Evolutionary conservation across 2,888 invertebrate species (phyloP).

Genomic region (Hyposoter didymator): DNA sequence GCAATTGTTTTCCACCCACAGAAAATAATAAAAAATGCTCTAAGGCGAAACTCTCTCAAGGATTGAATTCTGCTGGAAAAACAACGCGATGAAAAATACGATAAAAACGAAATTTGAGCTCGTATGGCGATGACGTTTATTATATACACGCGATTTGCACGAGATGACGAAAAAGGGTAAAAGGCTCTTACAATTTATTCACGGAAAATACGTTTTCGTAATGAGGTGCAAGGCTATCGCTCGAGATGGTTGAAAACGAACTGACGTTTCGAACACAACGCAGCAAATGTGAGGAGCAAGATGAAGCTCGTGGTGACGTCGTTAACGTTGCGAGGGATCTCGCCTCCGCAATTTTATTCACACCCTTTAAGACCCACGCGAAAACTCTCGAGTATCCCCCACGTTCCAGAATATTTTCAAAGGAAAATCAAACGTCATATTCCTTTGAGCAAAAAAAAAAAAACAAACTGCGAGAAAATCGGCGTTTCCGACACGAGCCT

Average conservation of each 20-base stretch:
- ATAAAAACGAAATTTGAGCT: background rate
- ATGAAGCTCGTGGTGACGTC: constrained; percentile 36
- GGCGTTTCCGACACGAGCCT: too few species aligned
- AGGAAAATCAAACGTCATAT: background rate
- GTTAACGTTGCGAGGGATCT: background rate
- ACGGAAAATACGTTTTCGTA: background rate
- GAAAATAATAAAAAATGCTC: background rate
- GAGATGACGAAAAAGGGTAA: background rate
- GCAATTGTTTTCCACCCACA: constrained; percentile 4
- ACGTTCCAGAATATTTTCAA: background rate
- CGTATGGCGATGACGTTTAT: background rate
- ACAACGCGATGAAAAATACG: background rate
- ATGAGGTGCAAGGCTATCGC: constrained; percentile 14
- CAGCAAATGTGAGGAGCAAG: constrained; percentile 16
- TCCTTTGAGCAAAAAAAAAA: background rate
- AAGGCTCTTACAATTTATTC: too few species aligned
- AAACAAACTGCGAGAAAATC: background rate
- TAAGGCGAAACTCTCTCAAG: background rate
- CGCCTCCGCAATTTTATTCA: constrained; percentile 45
- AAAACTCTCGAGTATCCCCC: constrained; percentile 16
- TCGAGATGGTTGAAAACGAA: constrained; percentile 46
- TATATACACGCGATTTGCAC: background rate
- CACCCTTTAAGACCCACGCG: constrained; percentile 39
- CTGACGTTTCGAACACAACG: constrained; percentile 35
- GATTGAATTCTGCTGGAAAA: background rate